Conservation (phyloP, 2,888 invertebrate genomes). For the Piscicola geometra region DNA sequence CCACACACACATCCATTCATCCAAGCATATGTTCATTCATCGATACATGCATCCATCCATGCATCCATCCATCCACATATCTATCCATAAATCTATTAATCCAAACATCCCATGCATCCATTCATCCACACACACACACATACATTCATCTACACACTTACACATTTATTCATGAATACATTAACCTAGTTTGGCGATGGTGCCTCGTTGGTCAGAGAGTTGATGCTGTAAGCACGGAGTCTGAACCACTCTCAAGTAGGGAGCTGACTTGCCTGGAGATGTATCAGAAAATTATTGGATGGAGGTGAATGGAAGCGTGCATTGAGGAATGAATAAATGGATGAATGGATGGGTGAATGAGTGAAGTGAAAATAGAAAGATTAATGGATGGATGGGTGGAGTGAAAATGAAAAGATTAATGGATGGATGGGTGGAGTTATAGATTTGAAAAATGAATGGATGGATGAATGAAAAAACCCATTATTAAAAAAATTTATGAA, state of each 20-base stretch:
- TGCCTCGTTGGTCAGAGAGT: neutral
- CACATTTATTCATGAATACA: neutral
- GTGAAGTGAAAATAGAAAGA: neutral
- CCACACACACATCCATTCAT: too few species aligned
- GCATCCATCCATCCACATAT: too few species aligned
- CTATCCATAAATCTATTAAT: too few species aligned
- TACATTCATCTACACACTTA: too few species aligned
- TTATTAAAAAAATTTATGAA: neutral
- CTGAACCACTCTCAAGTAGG: slow-evolving; percentile 1
- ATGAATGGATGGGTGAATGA: neutral
- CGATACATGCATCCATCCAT: too few species aligned
- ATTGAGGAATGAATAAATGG: too few species aligned
- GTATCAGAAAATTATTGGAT: too few species aligned
- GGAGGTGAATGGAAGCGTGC: too few species aligned
- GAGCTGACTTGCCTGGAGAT: slow-evolving; percentile 3
- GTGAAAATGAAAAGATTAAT: neutral
- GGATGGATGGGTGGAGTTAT: neutral
- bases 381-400: neutral
- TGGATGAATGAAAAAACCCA: neutral
- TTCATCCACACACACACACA: too few species aligned
- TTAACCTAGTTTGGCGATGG: neutral
- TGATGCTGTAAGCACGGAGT: slow-evolving; percentile 2
- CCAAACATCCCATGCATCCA: too few species aligned
- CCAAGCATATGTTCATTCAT: too few species aligned
- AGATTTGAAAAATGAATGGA: neutral